These are phyloP conservation scores for Aspidiotus destructor DNA, from an alignment of 2,888 invertebrate species.

Conservation along the genomic window DNA sequence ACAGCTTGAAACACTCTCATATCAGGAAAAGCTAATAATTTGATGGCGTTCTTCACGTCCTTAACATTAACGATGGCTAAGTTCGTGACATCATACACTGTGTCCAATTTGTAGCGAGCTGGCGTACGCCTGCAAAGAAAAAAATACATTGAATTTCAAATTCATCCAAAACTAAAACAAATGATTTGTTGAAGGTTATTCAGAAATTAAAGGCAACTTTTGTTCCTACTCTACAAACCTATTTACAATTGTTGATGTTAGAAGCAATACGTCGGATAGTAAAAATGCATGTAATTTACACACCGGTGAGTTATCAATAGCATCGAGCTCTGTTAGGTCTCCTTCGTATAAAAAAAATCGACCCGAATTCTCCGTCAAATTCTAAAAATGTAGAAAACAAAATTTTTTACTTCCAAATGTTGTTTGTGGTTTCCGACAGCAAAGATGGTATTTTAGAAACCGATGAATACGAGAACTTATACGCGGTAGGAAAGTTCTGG, in stretches of 20 bases:
- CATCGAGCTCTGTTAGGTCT: constrained; percentile 79
- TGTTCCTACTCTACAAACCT: constrained; percentile 27
- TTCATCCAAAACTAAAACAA: background rate
- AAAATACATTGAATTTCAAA: background rate
- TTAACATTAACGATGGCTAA: constrained; percentile 89
- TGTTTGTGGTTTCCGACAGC: background rate
- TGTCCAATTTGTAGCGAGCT: constrained; percentile 73
- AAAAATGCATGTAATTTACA: constrained; percentile 86
- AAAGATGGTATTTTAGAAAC: background rate
- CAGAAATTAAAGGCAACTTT: background rate
- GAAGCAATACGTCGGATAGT: constrained; percentile 83
- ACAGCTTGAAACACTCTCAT: constrained; percentile 82
- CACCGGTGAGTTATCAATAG: constrained; percentile 72
- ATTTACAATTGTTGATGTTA: constrained; percentile 52
- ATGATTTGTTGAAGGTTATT: background rate
- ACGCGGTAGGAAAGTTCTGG: too few species aligned
- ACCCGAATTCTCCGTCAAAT: constrained; percentile 64
- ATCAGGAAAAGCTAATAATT: constrained; percentile 86
- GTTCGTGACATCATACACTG: constrained; percentile 73
- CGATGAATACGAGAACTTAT: too few species aligned
- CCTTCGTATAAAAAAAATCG: constrained; percentile 80
- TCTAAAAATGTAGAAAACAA: constrained; percentile 41
- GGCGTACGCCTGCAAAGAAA: constrained; percentile 52
- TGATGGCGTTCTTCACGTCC: constrained; percentile 83
- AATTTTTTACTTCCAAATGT: background rate